Evolutionary conservation across 2,113 vertebrate genomes (phyloP).

Genomic region (Notiomystis cincta): DNA sequence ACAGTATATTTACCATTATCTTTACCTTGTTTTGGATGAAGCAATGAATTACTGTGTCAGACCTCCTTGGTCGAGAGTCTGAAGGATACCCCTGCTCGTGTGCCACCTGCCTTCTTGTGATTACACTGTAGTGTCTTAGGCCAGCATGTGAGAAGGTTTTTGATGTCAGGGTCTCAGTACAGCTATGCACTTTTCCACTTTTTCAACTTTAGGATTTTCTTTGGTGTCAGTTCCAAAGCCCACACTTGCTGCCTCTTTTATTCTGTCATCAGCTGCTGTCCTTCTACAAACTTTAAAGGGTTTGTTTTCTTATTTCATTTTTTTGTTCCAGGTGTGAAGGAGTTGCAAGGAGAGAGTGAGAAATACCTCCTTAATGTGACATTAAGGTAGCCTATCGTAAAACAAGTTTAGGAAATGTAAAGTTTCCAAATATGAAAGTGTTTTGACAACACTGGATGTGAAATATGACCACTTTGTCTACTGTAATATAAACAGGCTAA

Average conservation of each 20-base stretch:
- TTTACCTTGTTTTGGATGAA: background rate
- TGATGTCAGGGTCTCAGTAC: background rate
- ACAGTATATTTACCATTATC: background rate
- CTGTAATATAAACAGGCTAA: background rate
- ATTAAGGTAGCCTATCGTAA: background rate
- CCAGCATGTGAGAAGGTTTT: background rate
- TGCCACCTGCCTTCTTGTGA: fast-evolving
- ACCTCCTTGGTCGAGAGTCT: background rate
- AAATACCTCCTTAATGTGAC: background rate
- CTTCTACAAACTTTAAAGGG: background rate
- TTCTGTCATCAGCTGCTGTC: background rate
- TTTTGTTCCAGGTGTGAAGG: background rate
- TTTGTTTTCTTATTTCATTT: background rate
- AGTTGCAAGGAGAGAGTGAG: background rate
- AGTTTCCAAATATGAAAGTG: background rate
- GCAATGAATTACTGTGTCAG: background rate
- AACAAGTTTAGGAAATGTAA: background rate
- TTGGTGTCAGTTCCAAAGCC: background rate
- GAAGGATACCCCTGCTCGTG: background rate
- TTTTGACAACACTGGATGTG: background rate
- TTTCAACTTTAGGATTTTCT: background rate
- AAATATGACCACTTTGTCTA: background rate
- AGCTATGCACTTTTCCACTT: background rate
- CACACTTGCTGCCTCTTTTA: background rate
- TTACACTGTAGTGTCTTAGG: background rate